Evolutionary conservation across 2,888 invertebrate genomes (phyloP), one percentile per base, ranked within the genome.

Genomic region (Eupithecia inturbata): DNA sequence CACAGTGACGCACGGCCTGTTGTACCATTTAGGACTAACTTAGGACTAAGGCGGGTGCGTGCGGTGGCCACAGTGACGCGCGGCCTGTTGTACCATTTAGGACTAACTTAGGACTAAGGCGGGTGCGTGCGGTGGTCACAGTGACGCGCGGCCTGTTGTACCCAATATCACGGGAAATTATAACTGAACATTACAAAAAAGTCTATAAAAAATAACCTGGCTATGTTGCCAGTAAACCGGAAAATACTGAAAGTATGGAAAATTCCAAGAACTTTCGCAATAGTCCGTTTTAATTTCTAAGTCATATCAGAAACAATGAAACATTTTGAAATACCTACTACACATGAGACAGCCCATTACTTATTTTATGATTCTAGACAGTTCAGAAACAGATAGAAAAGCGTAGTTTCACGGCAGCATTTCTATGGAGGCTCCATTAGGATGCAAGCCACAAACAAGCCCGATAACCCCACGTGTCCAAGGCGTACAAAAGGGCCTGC

Each of bases 161-260:
- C 68, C 68, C 64, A 60, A 57, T 73, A 62, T 67, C 68, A 64
- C 39, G 10, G 22, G 33, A 57, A 68, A n/a, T 60, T 19, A n/a
- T 70, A 49, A 62, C 67, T 33, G 57, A 41, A n/a, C 19, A 67
- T 60, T 67, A 71, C 71, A 67, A 67, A 45, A n/a, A 71, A 57
- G 31, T 62, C 41, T 41, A 45, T 67, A 71, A 60, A 49, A 71
- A 60, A 49, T 67, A 60, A 70, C 36, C 64, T 49, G 31, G 49
- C 19, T 5, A 36, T 70, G 70, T 63, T 64, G 26, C 19, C n/a
- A 22, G 33, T 22, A 19, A 53, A 33, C 14, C 60, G 3, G 16
- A 12, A 63, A 49, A 45, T 67, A 26, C 26, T 28, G 67, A n/a
- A 9, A 6, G 3, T 7, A 41, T 28, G 10, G 5, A 26, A 26